phyloP scores from a whole-genome alignment of 37 sponge, comb jelly and placozoan species.

The Cliona cf. orientalis region DNA sequence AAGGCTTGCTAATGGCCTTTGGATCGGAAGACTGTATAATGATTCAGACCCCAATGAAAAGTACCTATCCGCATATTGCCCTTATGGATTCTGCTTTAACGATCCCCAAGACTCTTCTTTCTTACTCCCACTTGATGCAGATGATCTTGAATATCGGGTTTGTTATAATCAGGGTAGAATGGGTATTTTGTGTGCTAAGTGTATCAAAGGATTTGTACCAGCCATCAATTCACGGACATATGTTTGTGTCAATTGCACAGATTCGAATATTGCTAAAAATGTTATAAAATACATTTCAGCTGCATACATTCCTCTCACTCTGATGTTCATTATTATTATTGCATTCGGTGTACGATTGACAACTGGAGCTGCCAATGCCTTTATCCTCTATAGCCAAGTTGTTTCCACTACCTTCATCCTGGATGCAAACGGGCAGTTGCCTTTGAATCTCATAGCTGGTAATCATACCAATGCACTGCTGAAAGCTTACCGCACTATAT shows the following conservation, averaged over 20 bases:
- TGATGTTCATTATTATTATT: conserved; percentile 45
- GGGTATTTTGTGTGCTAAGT: conserved; percentile 48
- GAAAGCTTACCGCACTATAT: conserved; percentile 22
- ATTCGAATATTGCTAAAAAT: neutral
- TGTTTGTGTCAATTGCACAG: conserved; percentile 19
- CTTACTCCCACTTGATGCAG: neutral
- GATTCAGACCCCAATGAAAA: neutral
- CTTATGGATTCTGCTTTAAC: neutral
- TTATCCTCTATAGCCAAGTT: conserved; percentile 58
- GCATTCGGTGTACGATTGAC: conserved; percentile 51
- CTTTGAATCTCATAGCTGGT: neutral
- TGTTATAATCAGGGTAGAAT: conserved; percentile 28
- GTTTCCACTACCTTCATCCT: conserved; percentile 19
- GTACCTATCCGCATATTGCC: neutral
- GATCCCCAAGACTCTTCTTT: neutral
- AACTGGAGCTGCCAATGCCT: conserved; percentile 57
- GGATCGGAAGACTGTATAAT: conserved; percentile 30
- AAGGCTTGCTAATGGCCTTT: neutral
- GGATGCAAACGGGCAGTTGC: conserved; percentile 18
- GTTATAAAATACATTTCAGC: conserved; percentile 18
- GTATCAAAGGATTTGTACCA: conserved; percentile 21
- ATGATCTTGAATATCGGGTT: neutral
- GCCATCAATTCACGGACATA: conserved; percentile 10
- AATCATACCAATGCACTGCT: neutral
- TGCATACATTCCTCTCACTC: conserved; percentile 23